Evolutionary conservation across 2,888 invertebrate genomes (phyloP).

Genomic region (Ceraclea dissimilis): DNA sequence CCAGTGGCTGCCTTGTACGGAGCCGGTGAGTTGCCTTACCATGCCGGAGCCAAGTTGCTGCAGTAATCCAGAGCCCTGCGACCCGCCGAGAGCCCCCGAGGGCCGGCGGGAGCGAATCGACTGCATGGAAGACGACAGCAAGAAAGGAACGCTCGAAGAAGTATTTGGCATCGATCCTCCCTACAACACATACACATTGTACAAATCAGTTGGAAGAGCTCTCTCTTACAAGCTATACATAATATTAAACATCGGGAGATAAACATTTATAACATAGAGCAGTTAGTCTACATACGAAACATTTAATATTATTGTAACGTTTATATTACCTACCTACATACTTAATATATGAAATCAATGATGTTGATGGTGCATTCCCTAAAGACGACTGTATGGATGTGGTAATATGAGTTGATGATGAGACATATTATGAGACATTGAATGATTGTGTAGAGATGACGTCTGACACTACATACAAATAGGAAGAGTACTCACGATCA

Average conservation of each 20-base stretch:
- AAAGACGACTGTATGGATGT: neutral
- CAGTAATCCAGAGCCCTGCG: constrained; percentile 68
- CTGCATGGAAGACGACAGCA: constrained; percentile 73
- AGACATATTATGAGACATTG: constrained; percentile 8
- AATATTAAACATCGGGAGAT: too few relatives aligned
- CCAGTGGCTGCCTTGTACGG: constrained; percentile 46
- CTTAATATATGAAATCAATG: too few relatives aligned
- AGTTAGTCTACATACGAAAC: too few relatives aligned
- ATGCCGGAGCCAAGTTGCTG: constrained; percentile 89
- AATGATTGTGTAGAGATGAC: constrained; percentile 2
- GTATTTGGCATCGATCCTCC: constrained; percentile 87
- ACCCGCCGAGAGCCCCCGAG: constrained; percentile 63
- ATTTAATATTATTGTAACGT: too few relatives aligned
- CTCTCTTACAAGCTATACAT: too few relatives aligned
- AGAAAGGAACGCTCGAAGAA: constrained; percentile 79
- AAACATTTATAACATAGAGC: too few relatives aligned
- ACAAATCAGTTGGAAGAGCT: too few relatives aligned
- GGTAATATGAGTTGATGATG: too few relatives aligned
- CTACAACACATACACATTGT: constrained; percentile 45
- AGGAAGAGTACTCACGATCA: constrained; percentile 70
- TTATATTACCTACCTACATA: too few relatives aligned
- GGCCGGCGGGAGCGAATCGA: constrained; percentile 68
- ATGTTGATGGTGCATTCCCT: constrained; percentile 1
- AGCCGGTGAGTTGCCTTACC: constrained; percentile 78
- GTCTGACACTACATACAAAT: constrained; percentile 14